phyloP scores from a whole-genome alignment of 2,797 vertebrate genomes.

The Platyrinchus mystaceus region DNA sequence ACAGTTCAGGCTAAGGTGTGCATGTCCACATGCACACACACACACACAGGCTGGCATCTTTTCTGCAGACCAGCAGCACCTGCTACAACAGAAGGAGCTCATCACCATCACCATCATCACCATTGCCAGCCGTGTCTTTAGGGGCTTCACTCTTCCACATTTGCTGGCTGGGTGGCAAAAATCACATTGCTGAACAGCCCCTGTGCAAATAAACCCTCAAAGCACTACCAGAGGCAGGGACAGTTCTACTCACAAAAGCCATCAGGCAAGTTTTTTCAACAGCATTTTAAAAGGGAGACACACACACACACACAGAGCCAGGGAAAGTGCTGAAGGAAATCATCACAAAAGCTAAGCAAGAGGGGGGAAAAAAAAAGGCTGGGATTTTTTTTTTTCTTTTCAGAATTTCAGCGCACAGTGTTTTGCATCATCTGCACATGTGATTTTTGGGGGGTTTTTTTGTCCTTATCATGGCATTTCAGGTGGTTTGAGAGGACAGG shows the following conservation, averaged over 20 bases:
- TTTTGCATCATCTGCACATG: not conserved
- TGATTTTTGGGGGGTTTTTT: not conserved
- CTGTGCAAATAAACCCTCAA: not conserved
- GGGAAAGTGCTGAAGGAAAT: not conserved
- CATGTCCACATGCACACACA: not conserved
- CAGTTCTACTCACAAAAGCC: not conserved
- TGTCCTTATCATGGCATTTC: not conserved
- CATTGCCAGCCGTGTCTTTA: not conserved
- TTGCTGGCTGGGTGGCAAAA: not conserved
- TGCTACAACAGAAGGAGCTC: not conserved
- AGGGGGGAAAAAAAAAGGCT: not conserved
- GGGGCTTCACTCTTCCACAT: not conserved
- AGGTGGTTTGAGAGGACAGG: not conserved
- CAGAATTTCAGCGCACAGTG: not conserved
- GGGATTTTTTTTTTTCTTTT: not conserved
- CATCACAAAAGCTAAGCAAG: not conserved
- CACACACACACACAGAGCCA: not conserved
- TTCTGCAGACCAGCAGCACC: not conserved
- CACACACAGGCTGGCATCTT: not conserved
- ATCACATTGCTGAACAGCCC: not conserved
- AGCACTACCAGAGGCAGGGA: not conserved
- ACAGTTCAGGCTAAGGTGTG: not conserved
- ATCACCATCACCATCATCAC: rapidly evolving
- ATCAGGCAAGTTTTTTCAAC: not conserved
- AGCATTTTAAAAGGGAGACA: not conserved